These are phyloP conservation scores for Genyomyrus donnyi DNA, from an alignment of 2,113 vertebrate species.

Conservation along the genomic window DNA sequence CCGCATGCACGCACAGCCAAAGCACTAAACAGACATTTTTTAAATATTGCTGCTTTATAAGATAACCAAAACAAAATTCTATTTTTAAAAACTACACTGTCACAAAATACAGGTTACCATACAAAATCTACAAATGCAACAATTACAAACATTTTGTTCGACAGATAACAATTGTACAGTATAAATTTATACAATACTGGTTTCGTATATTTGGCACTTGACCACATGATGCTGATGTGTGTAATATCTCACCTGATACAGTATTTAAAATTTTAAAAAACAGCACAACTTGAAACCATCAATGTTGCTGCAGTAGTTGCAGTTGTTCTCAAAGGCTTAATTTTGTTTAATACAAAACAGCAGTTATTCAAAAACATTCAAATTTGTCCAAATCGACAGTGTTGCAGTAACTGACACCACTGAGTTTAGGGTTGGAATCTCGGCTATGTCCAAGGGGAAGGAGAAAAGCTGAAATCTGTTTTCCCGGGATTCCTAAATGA, in stretches of 20 bases:
- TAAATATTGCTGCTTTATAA: slow-evolving; percentile 44
- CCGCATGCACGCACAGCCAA: not conserved
- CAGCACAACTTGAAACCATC: slow-evolving; percentile 41
- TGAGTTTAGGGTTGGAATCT: slow-evolving; percentile 19
- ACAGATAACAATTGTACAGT: slow-evolving; percentile 63
- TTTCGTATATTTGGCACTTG: slow-evolving; percentile 65
- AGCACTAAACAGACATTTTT: slow-evolving; percentile 45
- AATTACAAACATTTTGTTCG: slow-evolving; percentile 65
- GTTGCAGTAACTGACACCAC: slow-evolving; percentile 31
- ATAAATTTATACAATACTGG: slow-evolving; percentile 68
- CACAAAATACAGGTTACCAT: slow-evolving; percentile 65
- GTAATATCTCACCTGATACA: slow-evolving; percentile 42
- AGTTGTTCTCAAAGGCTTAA: slow-evolving; percentile 37
- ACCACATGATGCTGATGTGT: slow-evolving; percentile 55
- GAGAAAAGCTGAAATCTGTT: not conserved
- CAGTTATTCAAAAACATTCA: slow-evolving; percentile 45
- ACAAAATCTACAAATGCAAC: slow-evolving; percentile 71
- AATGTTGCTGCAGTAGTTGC: slow-evolving; percentile 45
- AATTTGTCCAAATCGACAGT: slow-evolving; percentile 37
- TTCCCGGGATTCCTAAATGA: slow-evolving; percentile 1
- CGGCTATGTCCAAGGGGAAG: slow-evolving; percentile 27
- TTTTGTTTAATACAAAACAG: slow-evolving; percentile 41
- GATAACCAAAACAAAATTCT: slow-evolving; percentile 54
- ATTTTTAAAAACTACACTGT: slow-evolving; percentile 53
- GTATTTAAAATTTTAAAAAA: slow-evolving; percentile 35